phyloP scores from a whole-genome alignment of 2,113 vertebrate species.

The Lamprologus tigripictilis region DNA sequence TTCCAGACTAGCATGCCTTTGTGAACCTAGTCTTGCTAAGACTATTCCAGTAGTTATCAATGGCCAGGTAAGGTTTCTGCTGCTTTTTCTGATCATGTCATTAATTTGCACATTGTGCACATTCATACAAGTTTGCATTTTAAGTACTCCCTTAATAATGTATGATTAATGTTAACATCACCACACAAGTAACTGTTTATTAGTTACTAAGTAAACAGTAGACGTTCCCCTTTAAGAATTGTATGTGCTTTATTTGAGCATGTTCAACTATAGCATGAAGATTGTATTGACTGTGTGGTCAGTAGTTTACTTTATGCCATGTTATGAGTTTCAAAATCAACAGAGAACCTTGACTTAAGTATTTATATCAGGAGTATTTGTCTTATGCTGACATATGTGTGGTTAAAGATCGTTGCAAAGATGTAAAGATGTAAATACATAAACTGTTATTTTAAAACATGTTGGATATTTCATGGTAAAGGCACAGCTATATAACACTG shows the following conservation, averaged over 20 bases:
- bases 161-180: not conserved
- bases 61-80: not conserved
- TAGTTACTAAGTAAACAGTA: not conserved
- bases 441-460: not conserved
- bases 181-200: not conserved
- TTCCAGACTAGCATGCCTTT: not conserved
- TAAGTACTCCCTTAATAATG: fast-evolving
- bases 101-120: fast-evolving
- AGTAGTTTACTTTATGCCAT: not conserved
- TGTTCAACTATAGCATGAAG: fast-evolving
- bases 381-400: not conserved
- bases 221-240: not conserved
- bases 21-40: not conserved
- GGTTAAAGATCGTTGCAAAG: fast-evolving
- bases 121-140: not conserved
- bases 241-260: not conserved
- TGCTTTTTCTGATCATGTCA: not conserved
- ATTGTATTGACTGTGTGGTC: not conserved
- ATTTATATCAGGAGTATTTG: not conserved
- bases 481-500: not conserved
- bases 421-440: fast-evolving
- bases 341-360: fast-evolving
- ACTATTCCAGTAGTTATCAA: not conserved
- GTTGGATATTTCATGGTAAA: not conserved
- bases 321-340: not conserved